Conservation (phyloP, 2,113 vertebrate genomes). For the Podarcis cretensis region DNA sequence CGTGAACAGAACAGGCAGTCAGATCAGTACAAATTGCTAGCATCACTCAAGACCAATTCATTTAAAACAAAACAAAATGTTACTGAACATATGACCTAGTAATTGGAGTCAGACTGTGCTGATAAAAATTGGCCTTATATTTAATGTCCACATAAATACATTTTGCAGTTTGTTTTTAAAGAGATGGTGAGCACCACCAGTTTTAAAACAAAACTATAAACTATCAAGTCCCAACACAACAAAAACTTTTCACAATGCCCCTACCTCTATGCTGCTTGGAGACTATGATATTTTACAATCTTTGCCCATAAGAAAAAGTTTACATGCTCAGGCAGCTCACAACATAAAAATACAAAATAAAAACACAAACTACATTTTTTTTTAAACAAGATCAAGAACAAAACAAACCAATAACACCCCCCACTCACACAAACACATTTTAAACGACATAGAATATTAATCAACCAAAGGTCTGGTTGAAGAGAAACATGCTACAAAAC, state of each 20-base stretch:
- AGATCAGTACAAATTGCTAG: too few relatives aligned
- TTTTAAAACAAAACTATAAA: conserved; percentile 31
- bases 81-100: conserved; percentile 18
- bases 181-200: conserved; percentile 4
- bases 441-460: too few relatives aligned
- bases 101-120: conserved; percentile 34
- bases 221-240: neutral
- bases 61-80: neutral
- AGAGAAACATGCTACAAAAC: neutral
- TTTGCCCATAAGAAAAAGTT: neutral
- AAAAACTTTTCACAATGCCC: neutral
- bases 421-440: too few relatives aligned
- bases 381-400: too few relatives aligned
- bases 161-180: neutral
- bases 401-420: too few relatives aligned
- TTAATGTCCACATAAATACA: neutral
- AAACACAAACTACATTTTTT: too few relatives aligned
- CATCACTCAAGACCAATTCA: conserved; percentile 18
- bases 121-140: neutral
- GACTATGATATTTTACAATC: neutral
- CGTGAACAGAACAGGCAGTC: too few relatives aligned
- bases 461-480: too few relatives aligned
- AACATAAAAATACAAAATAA: too few relatives aligned
- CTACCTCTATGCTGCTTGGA: neutral
- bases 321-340: too few relatives aligned